These are phyloP conservation scores for Loris lydekkerianus DNA, from an alignment of 2,797 vertebrate genomes.

Conservation along the genomic window DNA sequence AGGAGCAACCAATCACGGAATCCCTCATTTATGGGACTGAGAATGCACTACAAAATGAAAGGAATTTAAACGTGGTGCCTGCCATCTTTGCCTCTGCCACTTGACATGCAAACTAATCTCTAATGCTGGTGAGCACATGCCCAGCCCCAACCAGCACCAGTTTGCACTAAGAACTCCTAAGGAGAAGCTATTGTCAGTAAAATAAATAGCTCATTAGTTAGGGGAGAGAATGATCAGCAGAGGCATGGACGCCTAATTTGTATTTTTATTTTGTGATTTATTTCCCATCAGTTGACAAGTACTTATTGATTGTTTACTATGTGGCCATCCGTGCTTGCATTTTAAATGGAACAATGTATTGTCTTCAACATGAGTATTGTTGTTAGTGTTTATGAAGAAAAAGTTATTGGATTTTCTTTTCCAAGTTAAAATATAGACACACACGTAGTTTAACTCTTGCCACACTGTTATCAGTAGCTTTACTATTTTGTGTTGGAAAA, in stretches of 20 bases:
- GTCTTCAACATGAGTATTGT: constrained; percentile 37
- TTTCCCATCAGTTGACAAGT: constrained; percentile 71
- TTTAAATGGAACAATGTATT: constrained; percentile 65
- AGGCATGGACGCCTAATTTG: constrained; percentile 69
- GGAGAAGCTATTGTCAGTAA: neutral
- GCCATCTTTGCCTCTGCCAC: neutral
- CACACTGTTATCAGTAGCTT: neutral
- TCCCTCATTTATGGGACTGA: neutral
- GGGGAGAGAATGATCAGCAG: neutral
- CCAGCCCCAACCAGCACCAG: constrained; percentile 52
- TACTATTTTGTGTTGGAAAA: neutral
- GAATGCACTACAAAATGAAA: neutral
- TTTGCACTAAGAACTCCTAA: constrained; percentile 39
- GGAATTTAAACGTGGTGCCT: neutral
- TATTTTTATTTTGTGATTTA: constrained; percentile 77
- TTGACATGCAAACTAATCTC: neutral
- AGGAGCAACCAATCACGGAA: neutral
- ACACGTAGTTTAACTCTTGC: constrained; percentile 17
- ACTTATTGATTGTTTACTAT: constrained; percentile 60
- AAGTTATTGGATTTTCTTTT: constrained; percentile 20
- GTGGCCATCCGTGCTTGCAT: constrained; percentile 29
- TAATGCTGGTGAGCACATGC: constrained; percentile 27
- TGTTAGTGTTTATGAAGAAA: constrained; percentile 14
- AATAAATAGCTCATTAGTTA: constrained; percentile 75
- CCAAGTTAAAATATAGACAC: constrained; percentile 11